These are phyloP conservation scores for Lepus townsendii DNA, from an alignment of 2,797 vertebrate genomes.

Conservation along the genomic window DNA sequence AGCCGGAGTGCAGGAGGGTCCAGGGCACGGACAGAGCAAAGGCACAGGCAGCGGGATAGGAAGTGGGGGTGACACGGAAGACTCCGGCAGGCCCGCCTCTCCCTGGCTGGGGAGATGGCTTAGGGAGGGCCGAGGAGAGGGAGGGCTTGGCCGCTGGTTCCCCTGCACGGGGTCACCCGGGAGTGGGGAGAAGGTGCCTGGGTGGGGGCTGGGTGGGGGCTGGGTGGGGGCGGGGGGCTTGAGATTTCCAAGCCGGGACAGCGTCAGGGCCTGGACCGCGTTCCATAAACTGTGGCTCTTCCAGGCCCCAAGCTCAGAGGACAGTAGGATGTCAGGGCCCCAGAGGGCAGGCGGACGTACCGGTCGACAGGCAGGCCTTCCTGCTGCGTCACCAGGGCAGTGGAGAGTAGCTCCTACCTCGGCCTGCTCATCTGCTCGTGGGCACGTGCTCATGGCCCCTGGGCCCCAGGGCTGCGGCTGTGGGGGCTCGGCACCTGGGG, in stretches of 20 bases:
- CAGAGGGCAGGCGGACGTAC: background rate
- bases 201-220: background rate
- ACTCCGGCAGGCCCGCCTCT: too few species aligned
- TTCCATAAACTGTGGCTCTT: background rate
- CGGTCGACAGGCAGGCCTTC: too few species aligned
- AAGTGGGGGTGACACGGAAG: too few species aligned
- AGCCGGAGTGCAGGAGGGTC: too few species aligned
- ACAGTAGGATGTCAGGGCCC: background rate
- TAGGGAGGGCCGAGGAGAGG: background rate
- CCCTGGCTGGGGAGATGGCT: background rate
- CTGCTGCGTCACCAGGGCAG: accelerated
- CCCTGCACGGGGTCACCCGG: accelerated
- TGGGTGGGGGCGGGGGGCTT: background rate
- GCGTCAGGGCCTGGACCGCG: background rate
- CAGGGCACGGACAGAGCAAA: too few species aligned
- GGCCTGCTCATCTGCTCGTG: accelerated
- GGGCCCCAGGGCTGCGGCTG: background rate
- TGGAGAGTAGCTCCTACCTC: background rate
- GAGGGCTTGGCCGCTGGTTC: background rate
- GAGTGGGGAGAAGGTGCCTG: background rate
- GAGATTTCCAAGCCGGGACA: background rate
- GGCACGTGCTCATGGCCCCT: accelerated
- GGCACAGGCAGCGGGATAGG: too few species aligned
- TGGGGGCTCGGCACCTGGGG: background rate
- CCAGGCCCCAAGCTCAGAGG: background rate